phyloP scores from a whole-genome alignment of 2,888 invertebrate species.

The Xylota sylvarum region DNA sequence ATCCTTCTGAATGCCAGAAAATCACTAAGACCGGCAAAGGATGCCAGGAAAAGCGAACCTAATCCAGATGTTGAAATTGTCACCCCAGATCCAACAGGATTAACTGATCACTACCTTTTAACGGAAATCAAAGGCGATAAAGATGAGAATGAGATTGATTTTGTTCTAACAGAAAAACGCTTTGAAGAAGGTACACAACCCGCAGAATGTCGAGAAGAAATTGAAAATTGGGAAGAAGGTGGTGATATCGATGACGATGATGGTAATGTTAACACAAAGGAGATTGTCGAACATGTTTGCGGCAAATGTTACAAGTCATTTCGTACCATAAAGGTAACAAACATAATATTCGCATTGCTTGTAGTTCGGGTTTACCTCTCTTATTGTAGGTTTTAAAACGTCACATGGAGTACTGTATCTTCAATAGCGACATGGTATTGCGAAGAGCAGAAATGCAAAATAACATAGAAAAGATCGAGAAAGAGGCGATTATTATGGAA shows the following conservation, averaged over 20 bases:
- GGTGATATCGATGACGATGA: slow-evolving; percentile 30
- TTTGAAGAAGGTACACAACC: slow-evolving; percentile 1
- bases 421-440: slow-evolving; percentile 81
- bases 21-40: background rate
- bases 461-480: slow-evolving; percentile 83
- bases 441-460: slow-evolving; percentile 83
- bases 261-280: slow-evolving; percentile 79
- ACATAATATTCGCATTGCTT: background rate
- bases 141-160: slow-evolving; percentile 49
- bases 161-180: slow-evolving; percentile 39
- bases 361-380: background rate
- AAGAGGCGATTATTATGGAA: slow-evolving; percentile 82
- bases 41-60: background rate
- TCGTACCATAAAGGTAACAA: slow-evolving; percentile 80
- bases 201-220: slow-evolving; percentile 54
- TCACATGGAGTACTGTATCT: slow-evolving; percentile 83
- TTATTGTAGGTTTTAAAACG: slow-evolving; percentile 80
- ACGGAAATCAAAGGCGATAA: slow-evolving; percentile 53
- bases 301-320: slow-evolving; percentile 84
- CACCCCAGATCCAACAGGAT: background rate
- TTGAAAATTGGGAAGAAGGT: slow-evolving; percentile 35
- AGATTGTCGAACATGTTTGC: slow-evolving; percentile 84
- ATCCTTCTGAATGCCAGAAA: slow-evolving; percentile 23
- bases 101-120: slow-evolving; percentile 64
- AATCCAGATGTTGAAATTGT: slow-evolving; percentile 11